Evolutionary conservation across 2,797 vertebrate genomes (phyloP), one percentile per base, ranked within the genome.

Genomic region (Meda fulgida): DNA sequence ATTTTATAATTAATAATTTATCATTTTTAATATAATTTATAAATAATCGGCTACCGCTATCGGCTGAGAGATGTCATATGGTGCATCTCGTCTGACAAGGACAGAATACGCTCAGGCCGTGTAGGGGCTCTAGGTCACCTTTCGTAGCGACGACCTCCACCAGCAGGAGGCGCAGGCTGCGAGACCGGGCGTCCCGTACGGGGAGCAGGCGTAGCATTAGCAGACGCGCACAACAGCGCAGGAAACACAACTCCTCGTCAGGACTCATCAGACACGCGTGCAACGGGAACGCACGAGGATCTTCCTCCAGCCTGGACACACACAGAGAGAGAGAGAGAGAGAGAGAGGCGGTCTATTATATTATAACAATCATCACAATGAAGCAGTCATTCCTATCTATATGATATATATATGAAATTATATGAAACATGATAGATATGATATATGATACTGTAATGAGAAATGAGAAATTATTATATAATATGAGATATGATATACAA

Each of bases 141-240:
- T 97, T 97, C 85, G 93, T 95, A 87, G 98, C 96, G 91, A 99
- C 96, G 91, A 99, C 97, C 94, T 99, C 98, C 85, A 97, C 96
- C 85, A 99, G 97, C 92, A 99, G 95, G 91, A 96, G 96, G 86
- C 96, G 96, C 89, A 99, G 95, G 88, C 96, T 97, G 88, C 96
- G 94, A 83, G 97, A 98, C 91, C 95, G 96, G 91, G 95, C 94
- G 85, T 99, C 97, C 90, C 96, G 96, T 38, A 94, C 94, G n/a
- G 98, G 97, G 76, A 99, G 95, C 86, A 99, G 95, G 93, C 97
- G 98, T 67, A 96, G 95, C 90, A 99, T 94, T 90, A 99, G 94
- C 89, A 99, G 95, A 84, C 96, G 96, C 85, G 98, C 96, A 87
- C 97, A 97, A 70, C 95, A 96, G 89, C 97, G 98, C 76, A 99